phyloP scores from a whole-genome alignment of 2,113 vertebrate species.

The Varanus komodoensis region DNA sequence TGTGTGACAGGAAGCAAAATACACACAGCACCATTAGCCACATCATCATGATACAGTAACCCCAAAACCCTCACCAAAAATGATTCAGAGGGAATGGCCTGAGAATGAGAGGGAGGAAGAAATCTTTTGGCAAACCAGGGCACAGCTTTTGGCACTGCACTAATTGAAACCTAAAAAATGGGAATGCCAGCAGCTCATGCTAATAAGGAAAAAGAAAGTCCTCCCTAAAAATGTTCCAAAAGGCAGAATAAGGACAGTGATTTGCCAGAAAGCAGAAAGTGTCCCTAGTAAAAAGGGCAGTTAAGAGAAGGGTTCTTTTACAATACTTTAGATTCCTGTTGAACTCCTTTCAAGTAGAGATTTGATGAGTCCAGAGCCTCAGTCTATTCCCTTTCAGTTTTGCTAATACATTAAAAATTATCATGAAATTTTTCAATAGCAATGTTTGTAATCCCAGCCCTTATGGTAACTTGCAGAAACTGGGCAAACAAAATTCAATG shows the following conservation, averaged over 20 bases:
- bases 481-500: constrained; percentile 18
- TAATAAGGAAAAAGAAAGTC: background rate
- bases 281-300: background rate
- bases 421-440: background rate
- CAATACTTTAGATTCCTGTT: background rate
- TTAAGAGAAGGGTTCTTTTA: background rate
- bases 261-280: background rate
- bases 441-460: background rate
- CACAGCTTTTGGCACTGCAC: background rate
- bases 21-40: background rate
- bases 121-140: background rate
- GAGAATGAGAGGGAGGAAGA: background rate
- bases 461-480: constrained; percentile 7
- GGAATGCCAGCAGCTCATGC: background rate
- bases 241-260: background rate
- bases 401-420: background rate
- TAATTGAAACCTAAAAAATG: background rate
- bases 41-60: background rate
- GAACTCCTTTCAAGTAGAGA: background rate
- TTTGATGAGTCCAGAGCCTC: background rate
- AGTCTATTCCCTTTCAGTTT: background rate
- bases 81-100: background rate
- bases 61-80: background rate
- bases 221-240: background rate
- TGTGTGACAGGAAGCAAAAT: background rate